phyloP scores from a whole-genome alignment of 92 coral and sea anemone genomes.

The Phymanthus crucifer region DNA sequence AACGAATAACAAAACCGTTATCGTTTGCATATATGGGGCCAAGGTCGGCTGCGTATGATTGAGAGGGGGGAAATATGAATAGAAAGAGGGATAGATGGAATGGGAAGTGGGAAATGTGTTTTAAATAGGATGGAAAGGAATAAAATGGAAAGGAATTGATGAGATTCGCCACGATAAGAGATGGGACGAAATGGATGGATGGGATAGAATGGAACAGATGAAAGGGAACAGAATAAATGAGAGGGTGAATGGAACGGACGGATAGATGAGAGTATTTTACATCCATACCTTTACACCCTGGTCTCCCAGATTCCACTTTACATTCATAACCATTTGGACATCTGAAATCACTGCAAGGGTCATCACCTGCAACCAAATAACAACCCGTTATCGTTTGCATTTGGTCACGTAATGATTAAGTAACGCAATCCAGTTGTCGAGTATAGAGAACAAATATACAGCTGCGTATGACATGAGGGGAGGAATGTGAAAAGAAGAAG shows the following conservation, averaged over 20 bases:
- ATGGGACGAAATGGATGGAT: neutral
- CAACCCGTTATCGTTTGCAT: neutral
- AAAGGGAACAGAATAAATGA: neutral
- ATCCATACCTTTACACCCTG: conserved; percentile 24
- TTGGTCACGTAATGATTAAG: no score
- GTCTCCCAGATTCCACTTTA: conserved; percentile 6
- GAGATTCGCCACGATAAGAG: no score
- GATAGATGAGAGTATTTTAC: neutral
- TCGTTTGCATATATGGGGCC: neutral
- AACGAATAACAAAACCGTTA: neutral
- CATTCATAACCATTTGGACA: conserved; percentile 31
- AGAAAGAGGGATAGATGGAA: no score
- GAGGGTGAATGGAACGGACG: neutral
- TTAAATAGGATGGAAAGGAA: no score
- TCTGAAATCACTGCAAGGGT: conserved; percentile 3
- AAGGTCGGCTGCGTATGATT: no score
- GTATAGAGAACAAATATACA: no score
- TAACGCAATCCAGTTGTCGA: no score
- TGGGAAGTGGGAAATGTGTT: no score
- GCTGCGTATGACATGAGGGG: no score
- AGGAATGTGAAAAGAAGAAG: no score
- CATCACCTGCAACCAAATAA: neutral
- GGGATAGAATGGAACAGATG: neutral
- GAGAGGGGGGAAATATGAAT: no score
- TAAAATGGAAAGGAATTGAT: no score